These are phyloP conservation scores for Synanthedon tipuliformis DNA, from an alignment of 2,888 invertebrate species.

Conservation along the genomic window DNA sequence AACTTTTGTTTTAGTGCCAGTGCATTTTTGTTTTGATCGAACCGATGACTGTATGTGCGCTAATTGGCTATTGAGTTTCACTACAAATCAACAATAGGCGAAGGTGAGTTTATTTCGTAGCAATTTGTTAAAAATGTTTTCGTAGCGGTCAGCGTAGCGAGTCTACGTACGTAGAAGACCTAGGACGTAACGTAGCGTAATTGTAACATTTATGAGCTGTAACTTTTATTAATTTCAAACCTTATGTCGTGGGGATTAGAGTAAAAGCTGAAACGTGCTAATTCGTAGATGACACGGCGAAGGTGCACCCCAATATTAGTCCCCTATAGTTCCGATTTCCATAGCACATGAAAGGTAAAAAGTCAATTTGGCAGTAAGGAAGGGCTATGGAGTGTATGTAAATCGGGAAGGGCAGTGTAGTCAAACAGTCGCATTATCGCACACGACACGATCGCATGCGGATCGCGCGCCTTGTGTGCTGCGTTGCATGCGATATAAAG, in stretches of 20 bases:
- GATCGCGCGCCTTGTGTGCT: conserved; percentile 4
- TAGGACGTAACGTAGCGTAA: not conserved
- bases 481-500: conserved; percentile 14
- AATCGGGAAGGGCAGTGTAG: conserved; percentile 65
- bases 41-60: too few relatives aligned
- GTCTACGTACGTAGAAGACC: not conserved
- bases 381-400: conserved; percentile 64
- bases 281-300: conserved; percentile 26
- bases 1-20: conserved; percentile 49
- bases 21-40: conserved; percentile 13
- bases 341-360: conserved; percentile 68
- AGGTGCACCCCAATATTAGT: conserved; percentile 42
- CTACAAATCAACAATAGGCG: not conserved
- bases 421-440: conserved; percentile 31
- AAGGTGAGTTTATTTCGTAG: conserved; percentile 7
- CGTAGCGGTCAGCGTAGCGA: conserved; percentile 26
- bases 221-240: conserved; percentile 9
- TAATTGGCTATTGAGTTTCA: too few relatives aligned
- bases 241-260: conserved; percentile 18
- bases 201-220: not conserved
- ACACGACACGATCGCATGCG: conserved; percentile 32
- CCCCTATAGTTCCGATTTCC: conserved; percentile 60
- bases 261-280: conserved; percentile 16
- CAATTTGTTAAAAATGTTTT: conserved; percentile 7
- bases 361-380: conserved; percentile 65